Conservation (phyloP, 2,113 vertebrate species). For the Seriola rivoliana region DNA sequence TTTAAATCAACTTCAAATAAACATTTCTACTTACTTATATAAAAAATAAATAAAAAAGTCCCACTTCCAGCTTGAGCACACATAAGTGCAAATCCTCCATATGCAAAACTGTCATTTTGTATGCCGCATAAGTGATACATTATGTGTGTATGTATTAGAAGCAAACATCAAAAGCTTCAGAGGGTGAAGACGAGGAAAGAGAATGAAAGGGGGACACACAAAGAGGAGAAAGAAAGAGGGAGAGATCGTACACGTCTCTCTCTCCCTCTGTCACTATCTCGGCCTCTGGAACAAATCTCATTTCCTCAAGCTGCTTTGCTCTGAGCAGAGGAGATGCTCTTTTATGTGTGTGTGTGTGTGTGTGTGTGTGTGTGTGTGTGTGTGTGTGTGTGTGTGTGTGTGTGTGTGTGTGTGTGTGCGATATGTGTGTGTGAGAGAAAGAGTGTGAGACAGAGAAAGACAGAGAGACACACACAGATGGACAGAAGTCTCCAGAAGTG, state of each 20-base stretch:
- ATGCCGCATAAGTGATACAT: background rate
- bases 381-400: conserved; percentile 34
- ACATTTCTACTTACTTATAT: background rate
- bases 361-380: conserved; percentile 31
- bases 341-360: conserved; percentile 33
- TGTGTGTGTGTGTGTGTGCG: conserved; percentile 31
- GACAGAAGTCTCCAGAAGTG: conserved; percentile 39
- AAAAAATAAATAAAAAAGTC: background rate
- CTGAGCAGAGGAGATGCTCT: conserved; percentile 44
- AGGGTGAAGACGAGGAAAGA: background rate
- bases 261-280: conserved; percentile 1
- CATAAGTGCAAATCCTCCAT: background rate
- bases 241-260: background rate
- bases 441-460: background rate
- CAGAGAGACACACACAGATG: background rate
- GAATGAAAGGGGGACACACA: background rate
- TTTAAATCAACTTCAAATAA: background rate
- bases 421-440: background rate
- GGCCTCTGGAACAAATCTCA: conserved; percentile 53
- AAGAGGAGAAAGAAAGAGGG: background rate
- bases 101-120: background rate
- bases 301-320: conserved; percentile 61
- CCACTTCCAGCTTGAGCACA: background rate
- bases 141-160: background rate
- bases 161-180: background rate